Conservation (phyloP, 2,888 invertebrate genomes). For the Coremacera marginata region DNA sequence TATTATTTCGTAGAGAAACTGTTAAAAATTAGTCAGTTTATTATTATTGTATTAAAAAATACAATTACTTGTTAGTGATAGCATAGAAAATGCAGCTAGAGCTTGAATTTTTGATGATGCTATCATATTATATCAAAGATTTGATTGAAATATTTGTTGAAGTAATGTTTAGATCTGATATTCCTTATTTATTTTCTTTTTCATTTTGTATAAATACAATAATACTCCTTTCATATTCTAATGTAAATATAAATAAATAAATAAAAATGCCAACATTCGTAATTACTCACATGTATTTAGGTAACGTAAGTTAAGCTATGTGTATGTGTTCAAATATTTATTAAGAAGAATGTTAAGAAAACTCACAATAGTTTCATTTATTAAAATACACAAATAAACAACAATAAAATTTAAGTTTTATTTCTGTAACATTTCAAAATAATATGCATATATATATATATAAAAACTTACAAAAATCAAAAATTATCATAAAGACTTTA, state of each 20-base stretch:
- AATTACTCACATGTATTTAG: not conserved
- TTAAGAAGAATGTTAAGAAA: too few relatives aligned
- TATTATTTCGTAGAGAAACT: too few relatives aligned
- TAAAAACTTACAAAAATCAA: not conserved
- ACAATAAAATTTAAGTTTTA: not conserved
- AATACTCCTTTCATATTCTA: not conserved
- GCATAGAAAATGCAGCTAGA: too few relatives aligned
- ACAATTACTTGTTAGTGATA: too few relatives aligned
- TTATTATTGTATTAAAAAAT: too few relatives aligned
- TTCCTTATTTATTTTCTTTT: not conserved
- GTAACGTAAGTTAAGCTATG: not conserved
- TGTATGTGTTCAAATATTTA: constrained; percentile 5
- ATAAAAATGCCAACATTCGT: not conserved
- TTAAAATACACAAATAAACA: constrained; percentile 11
- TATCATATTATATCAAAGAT: too few relatives aligned
- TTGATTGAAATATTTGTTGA: too few relatives aligned
- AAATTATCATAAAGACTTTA: constrained; percentile 5
- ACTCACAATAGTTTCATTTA: too few relatives aligned
- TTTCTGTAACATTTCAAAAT: not conserved
- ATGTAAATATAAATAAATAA: constrained; percentile 1
- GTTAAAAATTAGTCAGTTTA: too few relatives aligned
- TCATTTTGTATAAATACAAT: constrained; percentile 2
- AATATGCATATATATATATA: not conserved
- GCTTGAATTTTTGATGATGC: too few relatives aligned
- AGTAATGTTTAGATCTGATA: too few relatives aligned